Base-by-base conservation (phyloP, 2,888 invertebrate genomes). In the Euplexia lucipara region DNA sequence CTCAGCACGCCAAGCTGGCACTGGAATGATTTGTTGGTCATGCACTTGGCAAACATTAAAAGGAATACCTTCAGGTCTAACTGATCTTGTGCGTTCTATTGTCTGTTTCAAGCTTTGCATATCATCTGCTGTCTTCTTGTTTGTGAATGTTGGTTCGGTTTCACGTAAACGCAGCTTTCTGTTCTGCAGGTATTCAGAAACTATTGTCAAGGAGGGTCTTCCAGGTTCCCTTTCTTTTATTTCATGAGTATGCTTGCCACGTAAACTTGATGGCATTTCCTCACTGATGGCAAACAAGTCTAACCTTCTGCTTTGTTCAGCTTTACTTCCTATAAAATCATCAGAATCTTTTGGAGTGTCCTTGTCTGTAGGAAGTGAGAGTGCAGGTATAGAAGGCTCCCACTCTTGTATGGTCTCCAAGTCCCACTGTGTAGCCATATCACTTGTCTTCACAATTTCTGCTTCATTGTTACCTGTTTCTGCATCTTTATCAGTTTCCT, bases 281-380 rank as follows among this genome's bases (percentile, higher is more conserved):
- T 92, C 90, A 75, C 95, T 95, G 4, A 94, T 70, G 10, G 95
- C 94, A 90, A 95, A 95, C 47, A 95, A 81, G 76, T 95, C 91
- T 3, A 85, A 64, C 72, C 83, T 87, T 79, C 88, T 92, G 68
- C 71, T 89, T 73, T 88, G 89, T 20, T 90, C 90, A 14, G 84
- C 74, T 83, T 86, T 90, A 54, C 81, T 88, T 22, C 85, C 84
- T 57, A 65, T 62, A 61, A 84, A 83, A 63, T 84, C 87, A 49
- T 80, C 83, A 20, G 84, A 78, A 30, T 89, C 89, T 76, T 87
- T 90, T 6, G 71, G 68, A 72, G 81, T 89, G 37, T 89, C 88
- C 64, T 80, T 85, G 52, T 88, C 88, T 72, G 86, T 88, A 20
- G 91, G 90, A 22, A 94, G 67, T 44, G 85, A 70, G 39, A 94